These are phyloP conservation scores for Thecocarcelia acutangulata DNA, from an alignment of 2,888 invertebrate species.

Conservation along the genomic window DNA sequence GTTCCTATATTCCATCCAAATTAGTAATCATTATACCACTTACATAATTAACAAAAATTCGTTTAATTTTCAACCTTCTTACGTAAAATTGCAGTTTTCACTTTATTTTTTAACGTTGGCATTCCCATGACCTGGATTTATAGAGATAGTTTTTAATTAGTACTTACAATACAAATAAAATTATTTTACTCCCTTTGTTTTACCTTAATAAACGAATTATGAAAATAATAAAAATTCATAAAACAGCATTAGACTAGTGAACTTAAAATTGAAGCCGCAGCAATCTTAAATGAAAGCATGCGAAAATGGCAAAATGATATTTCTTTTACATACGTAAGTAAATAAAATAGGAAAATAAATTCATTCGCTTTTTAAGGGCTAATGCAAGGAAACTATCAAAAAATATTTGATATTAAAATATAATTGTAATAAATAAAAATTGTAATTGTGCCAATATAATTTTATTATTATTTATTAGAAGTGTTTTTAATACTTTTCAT, in stretches of 20 bases:
- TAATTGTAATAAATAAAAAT: no score
- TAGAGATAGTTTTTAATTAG: background rate
- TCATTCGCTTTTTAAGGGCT: no score
- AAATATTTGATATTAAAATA: no score
- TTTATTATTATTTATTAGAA: no score
- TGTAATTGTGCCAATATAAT: no score
- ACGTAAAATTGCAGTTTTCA: background rate
- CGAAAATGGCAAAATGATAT: slow-evolving; percentile 10
- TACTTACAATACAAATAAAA: slow-evolving; percentile 31
- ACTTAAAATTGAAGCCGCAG: slow-evolving; percentile 43
- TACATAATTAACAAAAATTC: no score
- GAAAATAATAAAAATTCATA: slow-evolving; percentile 18
- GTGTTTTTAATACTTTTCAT: no score
- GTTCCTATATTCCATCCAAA: no score
- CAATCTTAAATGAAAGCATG: slow-evolving; percentile 13
- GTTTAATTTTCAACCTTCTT: background rate
- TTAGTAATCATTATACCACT: no score
- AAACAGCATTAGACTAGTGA: slow-evolving; percentile 50
- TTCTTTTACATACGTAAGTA: no score
- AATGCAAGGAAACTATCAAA: no score
- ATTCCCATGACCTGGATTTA: slow-evolving; percentile 47
- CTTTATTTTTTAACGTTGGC: background rate
- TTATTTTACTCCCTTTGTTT: slow-evolving; percentile 49
- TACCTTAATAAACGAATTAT: slow-evolving; percentile 58
- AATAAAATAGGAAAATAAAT: no score